These are phyloP conservation scores for Cephalotes varians DNA, from an alignment of 2,888 invertebrate genomes.

Conservation along the genomic window DNA sequence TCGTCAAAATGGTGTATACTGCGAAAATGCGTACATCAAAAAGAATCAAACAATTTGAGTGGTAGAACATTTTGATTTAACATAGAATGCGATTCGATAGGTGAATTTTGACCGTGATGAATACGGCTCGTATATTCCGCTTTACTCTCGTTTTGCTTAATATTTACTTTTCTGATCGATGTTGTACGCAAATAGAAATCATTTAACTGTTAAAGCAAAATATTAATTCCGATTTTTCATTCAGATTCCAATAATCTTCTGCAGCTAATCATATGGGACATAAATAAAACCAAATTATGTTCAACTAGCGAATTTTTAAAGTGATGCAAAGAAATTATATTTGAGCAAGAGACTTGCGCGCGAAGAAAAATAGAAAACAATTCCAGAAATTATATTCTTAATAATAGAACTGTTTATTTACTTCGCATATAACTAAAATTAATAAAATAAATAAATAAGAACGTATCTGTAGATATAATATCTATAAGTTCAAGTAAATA, in stretches of 20 bases:
- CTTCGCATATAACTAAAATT: not conserved
- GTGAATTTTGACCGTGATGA: not conserved
- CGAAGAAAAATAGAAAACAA: not conserved
- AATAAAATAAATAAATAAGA: not conserved
- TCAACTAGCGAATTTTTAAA: not conserved
- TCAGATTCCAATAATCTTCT: slow-evolving; percentile 1
- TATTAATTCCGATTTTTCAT: slow-evolving; percentile 29
- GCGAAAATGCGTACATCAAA: slow-evolving; percentile 17
- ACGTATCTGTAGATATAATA: too few relatives aligned
- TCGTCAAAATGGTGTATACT: slow-evolving; percentile 48
- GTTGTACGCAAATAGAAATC: not conserved
- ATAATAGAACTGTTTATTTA: not conserved
- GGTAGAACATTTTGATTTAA: slow-evolving; percentile 16
- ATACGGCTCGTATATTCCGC: not conserved
- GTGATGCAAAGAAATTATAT: not conserved
- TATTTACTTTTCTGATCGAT: not conserved
- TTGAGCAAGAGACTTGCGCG: not conserved
- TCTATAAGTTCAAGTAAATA: not conserved
- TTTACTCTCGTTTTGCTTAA: slow-evolving; percentile 16
- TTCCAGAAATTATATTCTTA: slow-evolving; percentile 4
- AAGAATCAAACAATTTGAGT: slow-evolving; percentile 1
- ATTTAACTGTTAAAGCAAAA: slow-evolving; percentile 17
- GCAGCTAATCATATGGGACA: not conserved
- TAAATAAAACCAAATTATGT: not conserved
- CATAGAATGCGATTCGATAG: slow-evolving; percentile 23